Conservation (phyloP, 2,113 vertebrate species). For the Cranoglanis bouderius region DNA sequence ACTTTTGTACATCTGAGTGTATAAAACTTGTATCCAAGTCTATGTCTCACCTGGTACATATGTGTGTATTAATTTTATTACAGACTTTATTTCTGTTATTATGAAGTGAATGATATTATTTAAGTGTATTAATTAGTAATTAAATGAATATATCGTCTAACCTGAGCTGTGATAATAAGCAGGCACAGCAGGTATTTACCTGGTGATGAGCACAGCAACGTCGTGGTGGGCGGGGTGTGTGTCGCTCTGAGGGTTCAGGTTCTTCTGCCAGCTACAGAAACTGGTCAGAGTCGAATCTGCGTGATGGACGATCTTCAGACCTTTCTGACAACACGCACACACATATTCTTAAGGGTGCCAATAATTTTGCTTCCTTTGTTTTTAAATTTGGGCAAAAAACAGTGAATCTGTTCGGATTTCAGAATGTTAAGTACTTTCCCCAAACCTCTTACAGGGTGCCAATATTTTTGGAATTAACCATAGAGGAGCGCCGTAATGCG, state of each 20-base stretch:
- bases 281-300: slow-evolving; percentile 92
- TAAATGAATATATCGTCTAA: background rate
- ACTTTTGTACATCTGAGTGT: background rate
- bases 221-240: slow-evolving; percentile 94
- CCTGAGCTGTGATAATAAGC: background rate
- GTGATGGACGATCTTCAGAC: slow-evolving; percentile 91
- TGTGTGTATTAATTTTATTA: background rate
- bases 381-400: background rate
- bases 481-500: background rate
- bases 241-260: slow-evolving; percentile 91
- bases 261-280: slow-evolving; percentile 99
- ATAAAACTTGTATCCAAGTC: background rate
- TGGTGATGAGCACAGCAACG: slow-evolving; percentile 89
- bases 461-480: background rate
- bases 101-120: background rate
- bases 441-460: background rate
- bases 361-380: background rate
- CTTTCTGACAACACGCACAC: slow-evolving; percentile 72
- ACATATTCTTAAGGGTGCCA: background rate
- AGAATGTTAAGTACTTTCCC: background rate
- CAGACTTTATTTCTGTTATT: background rate
- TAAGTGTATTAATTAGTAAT: background rate
- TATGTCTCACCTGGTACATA: background rate
- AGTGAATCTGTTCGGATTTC: background rate
- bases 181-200: slow-evolving; percentile 64